Conservation (phyloP, 1,140 invertebrate species). For the Batillaria attramentaria region DNA sequence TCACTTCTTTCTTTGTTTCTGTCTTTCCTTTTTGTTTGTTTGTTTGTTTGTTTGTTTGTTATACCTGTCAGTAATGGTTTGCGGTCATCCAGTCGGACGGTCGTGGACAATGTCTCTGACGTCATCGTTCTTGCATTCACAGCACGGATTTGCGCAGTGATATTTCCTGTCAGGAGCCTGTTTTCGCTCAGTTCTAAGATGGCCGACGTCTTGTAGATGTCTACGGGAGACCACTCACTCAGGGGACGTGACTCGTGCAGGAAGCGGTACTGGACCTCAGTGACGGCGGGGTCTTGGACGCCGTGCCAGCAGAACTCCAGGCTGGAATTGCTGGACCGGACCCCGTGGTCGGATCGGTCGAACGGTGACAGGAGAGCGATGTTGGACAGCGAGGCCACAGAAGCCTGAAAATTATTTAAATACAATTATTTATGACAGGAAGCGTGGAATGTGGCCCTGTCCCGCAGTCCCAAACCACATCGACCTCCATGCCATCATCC, state of each 20-base stretch:
- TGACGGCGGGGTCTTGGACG: neutral
- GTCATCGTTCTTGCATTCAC: slow-evolving; percentile 8
- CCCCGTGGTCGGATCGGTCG: neutral
- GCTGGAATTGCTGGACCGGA: neutral
- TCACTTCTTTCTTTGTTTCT: neutral
- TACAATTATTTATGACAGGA: too few species aligned
- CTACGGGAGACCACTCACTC: neutral
- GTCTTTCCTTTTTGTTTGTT: neutral
- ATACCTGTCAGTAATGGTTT: slow-evolving; percentile 28
- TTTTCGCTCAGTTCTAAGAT: neutral
- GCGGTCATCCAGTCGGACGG: slow-evolving; percentile 13
- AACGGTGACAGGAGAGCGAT: slow-evolving; percentile 1
- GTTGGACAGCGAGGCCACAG: neutral
- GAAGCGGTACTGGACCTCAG: slow-evolving; percentile 3
- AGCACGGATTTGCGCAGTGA: slow-evolving; percentile 15
- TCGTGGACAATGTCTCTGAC: slow-evolving; percentile 11
- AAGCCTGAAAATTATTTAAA: too few species aligned
- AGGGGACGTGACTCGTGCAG: neutral
- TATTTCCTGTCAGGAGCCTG: neutral
- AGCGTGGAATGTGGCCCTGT: too few species aligned
- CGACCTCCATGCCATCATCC: too few species aligned
- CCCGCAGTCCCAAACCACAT: too few species aligned
- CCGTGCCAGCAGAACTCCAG: slow-evolving; percentile 17
- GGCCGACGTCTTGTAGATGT: neutral
- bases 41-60: neutral